phyloP scores from a whole-genome alignment of 2,113 vertebrate species.

The Equus quagga region DNA sequence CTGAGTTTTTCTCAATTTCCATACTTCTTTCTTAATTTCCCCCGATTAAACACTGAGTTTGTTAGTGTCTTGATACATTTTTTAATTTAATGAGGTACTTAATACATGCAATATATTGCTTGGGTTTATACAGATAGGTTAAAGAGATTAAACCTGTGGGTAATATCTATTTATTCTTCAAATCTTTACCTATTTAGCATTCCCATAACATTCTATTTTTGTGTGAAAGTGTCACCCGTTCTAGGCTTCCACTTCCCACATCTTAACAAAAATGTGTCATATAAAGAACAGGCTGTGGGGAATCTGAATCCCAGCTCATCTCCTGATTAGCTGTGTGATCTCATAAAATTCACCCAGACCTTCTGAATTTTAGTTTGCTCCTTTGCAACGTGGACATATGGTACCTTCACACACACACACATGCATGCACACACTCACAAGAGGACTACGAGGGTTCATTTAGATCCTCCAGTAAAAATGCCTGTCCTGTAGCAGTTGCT shows the following conservation, averaged over 20 bases:
- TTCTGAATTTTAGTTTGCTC: not conserved
- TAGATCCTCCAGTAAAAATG: not conserved
- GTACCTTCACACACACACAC: not conserved
- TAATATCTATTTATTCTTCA: not conserved
- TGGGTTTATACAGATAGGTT: not conserved
- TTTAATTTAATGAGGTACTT: constrained; percentile 40
- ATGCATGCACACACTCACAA: not conserved
- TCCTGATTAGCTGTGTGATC: not conserved
- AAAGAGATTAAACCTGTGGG: not conserved
- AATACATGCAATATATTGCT: not conserved
- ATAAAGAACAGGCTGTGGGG: not conserved
- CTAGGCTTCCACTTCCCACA: not conserved
- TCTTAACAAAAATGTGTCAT: not conserved
- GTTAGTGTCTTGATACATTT: not conserved
- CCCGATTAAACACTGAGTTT: not conserved
- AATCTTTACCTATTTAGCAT: not conserved
- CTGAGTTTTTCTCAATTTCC: not conserved
- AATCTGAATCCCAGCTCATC: not conserved
- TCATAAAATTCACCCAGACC: not conserved
- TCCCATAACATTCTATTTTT: not conserved
- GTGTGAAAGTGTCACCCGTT: not conserved
- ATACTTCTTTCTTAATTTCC: not conserved
- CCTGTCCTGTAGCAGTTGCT: not conserved
- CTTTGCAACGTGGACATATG: not conserved
- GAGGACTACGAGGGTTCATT: not conserved